These are phyloP conservation scores for Apoda limacodes DNA, from an alignment of 2,888 invertebrate genomes.

Conservation along the genomic window DNA sequence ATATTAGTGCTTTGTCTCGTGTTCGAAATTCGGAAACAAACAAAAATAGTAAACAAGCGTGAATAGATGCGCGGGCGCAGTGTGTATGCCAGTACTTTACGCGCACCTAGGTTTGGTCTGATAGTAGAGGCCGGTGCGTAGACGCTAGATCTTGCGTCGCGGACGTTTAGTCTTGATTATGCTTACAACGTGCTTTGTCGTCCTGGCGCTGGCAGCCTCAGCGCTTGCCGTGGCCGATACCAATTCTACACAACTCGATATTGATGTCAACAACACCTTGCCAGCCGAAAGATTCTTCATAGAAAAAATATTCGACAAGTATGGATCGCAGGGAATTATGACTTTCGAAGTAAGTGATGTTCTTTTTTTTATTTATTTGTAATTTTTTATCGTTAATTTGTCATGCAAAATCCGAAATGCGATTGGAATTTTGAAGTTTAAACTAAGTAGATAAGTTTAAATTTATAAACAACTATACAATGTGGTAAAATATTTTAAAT, in stretches of 20 bases:
- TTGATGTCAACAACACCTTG: slow-evolving; percentile 33
- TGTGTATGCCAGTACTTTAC: slow-evolving; percentile 34
- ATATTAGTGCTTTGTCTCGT: too few relatives aligned
- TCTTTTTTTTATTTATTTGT: slow-evolving; percentile 16
- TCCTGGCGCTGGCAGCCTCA: slow-evolving; percentile 31
- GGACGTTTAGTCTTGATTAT: slow-evolving; percentile 43
- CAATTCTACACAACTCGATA: slow-evolving; percentile 10
- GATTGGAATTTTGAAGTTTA: too few relatives aligned
- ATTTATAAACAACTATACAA: too few relatives aligned
- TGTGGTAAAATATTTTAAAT: too few relatives aligned
- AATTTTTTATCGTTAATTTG: too few relatives aligned
- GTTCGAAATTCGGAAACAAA: slow-evolving; percentile 45
- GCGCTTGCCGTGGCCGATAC: slow-evolving; percentile 16
- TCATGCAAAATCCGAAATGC: too few relatives aligned
- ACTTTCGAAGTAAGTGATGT: slow-evolving; percentile 60
- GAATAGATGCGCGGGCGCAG: slow-evolving; percentile 32
- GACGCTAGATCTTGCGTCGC: slow-evolving; percentile 9
- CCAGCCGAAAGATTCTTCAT: slow-evolving; percentile 61
- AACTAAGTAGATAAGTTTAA: too few relatives aligned
- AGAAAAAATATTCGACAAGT: slow-evolving; percentile 67
- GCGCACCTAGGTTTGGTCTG: slow-evolving; percentile 33
- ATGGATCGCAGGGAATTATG: slow-evolving; percentile 66
- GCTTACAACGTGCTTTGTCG: slow-evolving; percentile 44
- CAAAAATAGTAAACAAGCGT: slow-evolving; percentile 45
- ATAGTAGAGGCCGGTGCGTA: slow-evolving; percentile 39